Conservation (phyloP, 2,113 vertebrate species). For the Mobula birostris region DNA sequence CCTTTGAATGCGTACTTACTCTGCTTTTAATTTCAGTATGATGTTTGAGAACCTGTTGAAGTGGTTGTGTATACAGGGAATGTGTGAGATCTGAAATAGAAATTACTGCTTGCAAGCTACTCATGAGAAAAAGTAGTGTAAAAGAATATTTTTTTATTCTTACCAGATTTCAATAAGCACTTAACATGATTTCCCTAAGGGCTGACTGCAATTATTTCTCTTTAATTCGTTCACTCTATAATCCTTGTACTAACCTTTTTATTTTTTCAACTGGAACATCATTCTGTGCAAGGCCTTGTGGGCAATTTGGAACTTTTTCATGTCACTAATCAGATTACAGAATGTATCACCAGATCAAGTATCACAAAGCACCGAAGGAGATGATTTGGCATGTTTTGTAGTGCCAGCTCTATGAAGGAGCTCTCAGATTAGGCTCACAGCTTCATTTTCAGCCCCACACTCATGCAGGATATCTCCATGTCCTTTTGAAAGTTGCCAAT, state of each 20-base stretch:
- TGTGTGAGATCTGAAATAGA: constrained; percentile 11
- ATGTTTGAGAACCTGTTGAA: neutral
- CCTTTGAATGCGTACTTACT: neutral
- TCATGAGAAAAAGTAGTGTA: neutral
- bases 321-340: neutral
- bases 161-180: neutral
- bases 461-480: neutral
- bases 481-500: neutral
- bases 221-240: neutral
- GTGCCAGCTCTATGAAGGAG: neutral
- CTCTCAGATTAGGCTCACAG: neutral
- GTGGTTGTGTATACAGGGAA: neutral
- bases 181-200: neutral
- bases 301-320: neutral
- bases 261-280: neutral
- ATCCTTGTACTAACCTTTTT: neutral
- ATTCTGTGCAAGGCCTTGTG: neutral
- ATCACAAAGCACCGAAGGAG: neutral
- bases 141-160: neutral
- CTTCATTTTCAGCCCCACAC: neutral
- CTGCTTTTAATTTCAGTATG: neutral
- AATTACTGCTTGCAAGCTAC: neutral
- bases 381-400: neutral
- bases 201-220: neutral
- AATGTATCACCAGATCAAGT: neutral